phyloP scores from a whole-genome alignment of 2,797 vertebrate genomes.

The Hafferia zeledoni region DNA sequence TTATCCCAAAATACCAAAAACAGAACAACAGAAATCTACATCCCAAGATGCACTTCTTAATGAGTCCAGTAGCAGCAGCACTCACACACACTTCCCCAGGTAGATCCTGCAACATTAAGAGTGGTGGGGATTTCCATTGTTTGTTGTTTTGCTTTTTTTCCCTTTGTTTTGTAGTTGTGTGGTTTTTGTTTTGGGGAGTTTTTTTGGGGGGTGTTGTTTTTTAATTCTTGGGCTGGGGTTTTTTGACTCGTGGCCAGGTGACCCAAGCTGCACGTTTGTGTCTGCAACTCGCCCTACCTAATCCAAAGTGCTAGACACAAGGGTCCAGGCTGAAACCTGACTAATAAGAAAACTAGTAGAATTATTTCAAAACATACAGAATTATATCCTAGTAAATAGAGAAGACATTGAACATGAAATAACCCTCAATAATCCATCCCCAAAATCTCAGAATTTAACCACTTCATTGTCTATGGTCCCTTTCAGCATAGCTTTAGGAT shows the following conservation, averaged over 20 bases:
- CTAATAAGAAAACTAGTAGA: not conserved
- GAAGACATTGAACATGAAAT: not conserved
- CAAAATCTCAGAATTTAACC: not conserved
- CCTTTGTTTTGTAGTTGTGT: no score
- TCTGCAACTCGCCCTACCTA: not conserved
- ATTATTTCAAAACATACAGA: not conserved
- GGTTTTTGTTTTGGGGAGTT: not conserved
- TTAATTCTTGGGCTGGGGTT: not conserved
- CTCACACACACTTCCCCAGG: not conserved
- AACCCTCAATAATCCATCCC: not conserved
- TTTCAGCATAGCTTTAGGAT: not conserved
- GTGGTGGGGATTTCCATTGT: not conserved
- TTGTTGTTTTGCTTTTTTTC: not conserved
- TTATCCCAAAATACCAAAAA: not conserved
- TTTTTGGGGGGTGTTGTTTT: not conserved
- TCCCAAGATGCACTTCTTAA: not conserved
- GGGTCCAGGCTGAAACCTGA: not conserved
- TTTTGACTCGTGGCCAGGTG: not conserved
- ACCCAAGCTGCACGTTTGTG: not conserved
- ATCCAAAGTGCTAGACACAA: not conserved
- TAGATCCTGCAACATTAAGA: not conserved
- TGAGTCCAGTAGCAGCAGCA: not conserved
- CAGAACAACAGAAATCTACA: not conserved
- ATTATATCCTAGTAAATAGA: not conserved
- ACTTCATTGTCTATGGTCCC: not conserved